These are phyloP conservation scores for Meloidogyne hapla DNA, from an alignment of 1,140 invertebrate species.

Conservation along the genomic window DNA sequence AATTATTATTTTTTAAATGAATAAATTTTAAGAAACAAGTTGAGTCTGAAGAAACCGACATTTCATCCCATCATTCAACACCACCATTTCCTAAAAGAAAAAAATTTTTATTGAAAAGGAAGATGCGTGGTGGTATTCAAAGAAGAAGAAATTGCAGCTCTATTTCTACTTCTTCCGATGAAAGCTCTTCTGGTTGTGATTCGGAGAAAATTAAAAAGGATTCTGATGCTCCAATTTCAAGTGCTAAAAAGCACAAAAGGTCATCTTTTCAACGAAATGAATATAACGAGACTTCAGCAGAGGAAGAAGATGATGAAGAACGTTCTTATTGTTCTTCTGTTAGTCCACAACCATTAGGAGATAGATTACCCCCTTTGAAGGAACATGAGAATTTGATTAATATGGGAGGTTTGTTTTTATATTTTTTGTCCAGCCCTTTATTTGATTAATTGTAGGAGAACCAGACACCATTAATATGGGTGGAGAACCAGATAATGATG, in stretches of 20 bases:
- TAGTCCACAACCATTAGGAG: constrained; percentile 35
- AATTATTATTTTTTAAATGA: not conserved
- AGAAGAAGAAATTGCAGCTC: not conserved
- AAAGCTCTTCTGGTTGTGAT: constrained; percentile 6
- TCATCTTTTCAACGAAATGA: not conserved
- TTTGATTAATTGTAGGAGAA: constrained; percentile 18
- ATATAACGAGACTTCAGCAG: not conserved
- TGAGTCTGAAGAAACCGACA: constrained; percentile 1
- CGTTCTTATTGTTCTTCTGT: constrained; percentile 28
- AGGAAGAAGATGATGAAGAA: constrained; percentile 45
- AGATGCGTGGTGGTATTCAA: not conserved
- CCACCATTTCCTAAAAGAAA: not conserved
- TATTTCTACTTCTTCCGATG: constrained; percentile 16
- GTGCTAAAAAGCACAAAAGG: not conserved
- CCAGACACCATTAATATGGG: constrained; percentile 49
- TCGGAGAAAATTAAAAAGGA: not conserved
- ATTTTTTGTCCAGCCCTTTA: too few species aligned
- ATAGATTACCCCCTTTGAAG: constrained; percentile 27
- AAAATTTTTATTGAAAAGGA: not conserved
- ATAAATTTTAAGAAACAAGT: not conserved
- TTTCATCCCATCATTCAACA: not conserved
- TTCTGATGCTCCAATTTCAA: not conserved
- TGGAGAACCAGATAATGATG: constrained; percentile 39
- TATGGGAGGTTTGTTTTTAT: constrained; percentile 36
- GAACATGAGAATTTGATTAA: constrained; percentile 33